Evolutionary conservation across 1,140 invertebrate genomes (phyloP), one percentile per base, ranked within the genome.

Genomic region (Galleria mellonella): DNA sequence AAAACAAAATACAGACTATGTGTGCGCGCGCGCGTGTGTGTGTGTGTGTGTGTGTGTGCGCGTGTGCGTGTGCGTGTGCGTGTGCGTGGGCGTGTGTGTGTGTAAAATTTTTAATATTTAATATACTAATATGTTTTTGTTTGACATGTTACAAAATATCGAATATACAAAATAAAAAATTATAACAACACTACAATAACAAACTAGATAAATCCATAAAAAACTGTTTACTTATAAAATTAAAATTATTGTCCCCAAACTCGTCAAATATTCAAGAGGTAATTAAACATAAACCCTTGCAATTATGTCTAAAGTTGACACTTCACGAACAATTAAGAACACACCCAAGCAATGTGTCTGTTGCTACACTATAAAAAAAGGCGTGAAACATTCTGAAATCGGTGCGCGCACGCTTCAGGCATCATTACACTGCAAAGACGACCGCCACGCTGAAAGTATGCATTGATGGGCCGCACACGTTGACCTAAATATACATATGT

Each of bases 351-450:
- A 23, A 23, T 23, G 17, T 6, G 17, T 23, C 17, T 23, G 43
- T 38, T 9, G 27, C 28, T 28, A 31, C 27, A 11, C 15, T 8
- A 10, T 32, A 29, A 78, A 84, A 83, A 81, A 75, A 81, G 68
- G 73, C 77, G 72, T 82, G 75, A 82, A 84, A 72, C 47, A 42
- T 52, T 62, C 75, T 83, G 75, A 82, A 84, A 81, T 77, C 70
- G 67, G 33, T 59, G 51, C 61, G 58, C 50, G 45, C 51, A 65
- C 67, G 68, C 70, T 82, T 84, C 77, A 82, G 70, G 77, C 50
- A 50, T 53, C 69, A 81, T 81, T 81, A 55, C 60, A 43, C 59
- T 39, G 42, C 72, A 78, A 72, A 79, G 70, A 71, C 33, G 17
- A 55, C 72, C 72, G 76, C 14, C 8, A 1, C 11, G 17, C 73